Evolutionary conservation across 2,113 vertebrate species (phyloP), one percentile per base, ranked within the genome.

Genomic region (Eclectus roratus): DNA sequence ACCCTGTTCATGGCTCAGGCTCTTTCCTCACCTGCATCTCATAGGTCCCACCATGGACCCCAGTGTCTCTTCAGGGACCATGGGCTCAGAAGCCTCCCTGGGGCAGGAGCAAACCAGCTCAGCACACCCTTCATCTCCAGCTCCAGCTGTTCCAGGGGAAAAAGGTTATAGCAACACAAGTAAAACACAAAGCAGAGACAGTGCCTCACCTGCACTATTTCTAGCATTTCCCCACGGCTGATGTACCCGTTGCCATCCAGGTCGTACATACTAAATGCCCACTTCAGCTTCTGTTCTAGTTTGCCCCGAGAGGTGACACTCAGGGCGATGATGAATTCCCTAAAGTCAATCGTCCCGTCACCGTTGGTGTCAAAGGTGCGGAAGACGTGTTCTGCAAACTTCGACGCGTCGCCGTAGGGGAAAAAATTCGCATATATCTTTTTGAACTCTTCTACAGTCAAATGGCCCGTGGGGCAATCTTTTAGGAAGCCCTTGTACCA

Each of bases 401-500:
- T 98, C 2, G 98, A 98, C 1, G 98, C 98, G 0, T 98, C 98
- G 0, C 98, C 98, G 0, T 98, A 98, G 8, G 98, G 98, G 96
- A 99, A 99, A 96, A 99, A 99, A 97, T 99, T 99, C 7, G 98
- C 98, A 2, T 99, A 99, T 97, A 99, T 99, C 97, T 98, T 99
- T 98, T 99, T 99, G 96, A 99, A 99, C 95, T 99, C 98, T 2
- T 99, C 98, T 87, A 99, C 98, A 55, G 98, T 99, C 96, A 98
- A 98, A 95, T 99, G 98, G 93, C 98, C 98, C 0, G 98, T 99
- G 2, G 98, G 98, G 91, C 98, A 99, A 98, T 99, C 98, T 98
- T 99, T 99, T 93, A 99, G 97, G 97, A 99, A 99, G 95, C 98
- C 98, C 94, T 99, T 99, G 97, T 99, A 99, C 98, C 98, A 99